These are phyloP conservation scores for Lepisosteus oculatus DNA, from an alignment of 2,113 vertebrate species.

Conservation along the genomic window DNA sequence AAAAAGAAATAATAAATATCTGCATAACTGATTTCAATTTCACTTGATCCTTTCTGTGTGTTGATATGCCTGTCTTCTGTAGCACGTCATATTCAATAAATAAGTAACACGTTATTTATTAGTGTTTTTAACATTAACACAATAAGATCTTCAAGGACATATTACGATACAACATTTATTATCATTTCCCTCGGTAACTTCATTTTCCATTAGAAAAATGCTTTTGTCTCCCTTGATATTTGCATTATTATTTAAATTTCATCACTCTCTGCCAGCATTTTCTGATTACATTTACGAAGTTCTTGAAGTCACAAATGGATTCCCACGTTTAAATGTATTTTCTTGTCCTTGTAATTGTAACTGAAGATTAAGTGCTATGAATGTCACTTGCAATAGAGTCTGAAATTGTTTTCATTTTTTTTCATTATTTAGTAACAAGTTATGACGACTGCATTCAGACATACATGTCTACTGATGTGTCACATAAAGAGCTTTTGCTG, in stretches of 20 bases:
- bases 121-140: too few relatives aligned
- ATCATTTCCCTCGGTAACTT: too few relatives aligned
- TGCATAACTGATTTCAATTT: too few relatives aligned
- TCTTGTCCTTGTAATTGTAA: slow-evolving; percentile 5
- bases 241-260: background rate
- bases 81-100: too few relatives aligned
- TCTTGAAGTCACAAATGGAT: background rate
- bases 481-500: too few relatives aligned
- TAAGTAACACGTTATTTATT: too few relatives aligned
- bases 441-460: too few relatives aligned
- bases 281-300: slow-evolving; percentile 2
- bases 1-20: too few relatives aligned
- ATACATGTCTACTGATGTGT: too few relatives aligned
- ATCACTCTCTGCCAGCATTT: background rate
- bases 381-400: background rate
- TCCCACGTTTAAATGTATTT: background rate
- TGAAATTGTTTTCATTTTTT: background rate
- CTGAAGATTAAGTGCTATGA: background rate
- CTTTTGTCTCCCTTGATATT: background rate
- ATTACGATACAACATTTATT: background rate
- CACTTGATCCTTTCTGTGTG: too few relatives aligned
- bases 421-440: background rate
- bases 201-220: too few relatives aligned
- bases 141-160: background rate
- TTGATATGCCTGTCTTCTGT: too few relatives aligned